Evolutionary conservation across 2,797 vertebrate species (phyloP).

Genomic region (Florisuga fusca): DNA sequence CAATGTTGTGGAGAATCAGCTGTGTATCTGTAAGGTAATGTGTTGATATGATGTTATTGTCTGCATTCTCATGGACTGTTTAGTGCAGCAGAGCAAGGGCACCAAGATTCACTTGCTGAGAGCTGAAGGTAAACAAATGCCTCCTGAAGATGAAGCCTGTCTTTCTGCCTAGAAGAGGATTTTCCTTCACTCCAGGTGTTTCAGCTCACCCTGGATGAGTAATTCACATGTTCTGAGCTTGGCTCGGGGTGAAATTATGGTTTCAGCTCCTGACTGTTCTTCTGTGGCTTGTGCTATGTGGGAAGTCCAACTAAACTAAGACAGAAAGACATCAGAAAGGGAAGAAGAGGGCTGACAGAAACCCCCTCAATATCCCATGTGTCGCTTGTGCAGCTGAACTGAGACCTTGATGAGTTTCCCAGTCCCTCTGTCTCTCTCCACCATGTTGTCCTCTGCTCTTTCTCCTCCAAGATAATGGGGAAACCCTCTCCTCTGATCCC

Average conservation of each 20-base stretch:
- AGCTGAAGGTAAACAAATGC: neutral
- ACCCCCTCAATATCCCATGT: too few relatives aligned
- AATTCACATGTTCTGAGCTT: fast-evolving
- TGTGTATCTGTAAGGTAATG: fast-evolving
- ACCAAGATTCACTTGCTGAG: neutral
- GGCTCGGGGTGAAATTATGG: neutral
- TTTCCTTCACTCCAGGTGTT: neutral
- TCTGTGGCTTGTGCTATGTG: neutral
- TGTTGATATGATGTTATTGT: neutral
- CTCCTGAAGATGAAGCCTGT: neutral
- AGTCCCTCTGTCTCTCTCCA: neutral
- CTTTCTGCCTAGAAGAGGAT: neutral
- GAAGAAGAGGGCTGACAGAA: neutral
- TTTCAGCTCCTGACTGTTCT: neutral
- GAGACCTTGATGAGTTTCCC: neutral
- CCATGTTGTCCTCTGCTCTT: fast-evolving
- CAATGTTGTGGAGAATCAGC: neutral
- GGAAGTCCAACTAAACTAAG: neutral
- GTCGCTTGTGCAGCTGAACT: neutral
- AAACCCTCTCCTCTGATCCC: neutral
- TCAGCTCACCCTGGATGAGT: neutral
- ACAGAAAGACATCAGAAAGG: fast-evolving
- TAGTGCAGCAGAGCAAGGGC: neutral
- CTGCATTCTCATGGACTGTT: neutral
- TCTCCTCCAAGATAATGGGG: fast-evolving